Conservation (phyloP, 2,888 invertebrate genomes). For the Ganaspis brasiliensis region DNA sequence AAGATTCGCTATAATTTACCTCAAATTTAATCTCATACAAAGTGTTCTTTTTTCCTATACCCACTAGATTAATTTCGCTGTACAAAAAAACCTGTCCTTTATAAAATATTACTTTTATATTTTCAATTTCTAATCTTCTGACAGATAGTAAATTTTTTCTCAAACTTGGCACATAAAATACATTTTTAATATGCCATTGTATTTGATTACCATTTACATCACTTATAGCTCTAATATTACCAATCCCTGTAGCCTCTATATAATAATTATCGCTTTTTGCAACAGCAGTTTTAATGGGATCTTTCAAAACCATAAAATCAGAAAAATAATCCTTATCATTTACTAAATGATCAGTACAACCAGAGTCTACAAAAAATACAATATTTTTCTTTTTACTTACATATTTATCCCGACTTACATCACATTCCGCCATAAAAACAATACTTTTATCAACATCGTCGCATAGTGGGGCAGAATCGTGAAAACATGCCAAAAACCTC, state of each 20-base stretch:
- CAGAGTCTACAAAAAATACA: conserved; percentile 8
- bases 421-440: neutral
- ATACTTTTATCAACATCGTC: neutral
- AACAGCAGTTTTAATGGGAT: neutral
- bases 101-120: conserved; percentile 5
- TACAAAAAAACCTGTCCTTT: neutral
- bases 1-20: neutral
- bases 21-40: conserved; percentile 7
- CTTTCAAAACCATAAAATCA: conserved; percentile 7
- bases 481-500: too few relatives aligned
- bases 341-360: neutral
- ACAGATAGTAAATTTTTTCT: neutral
- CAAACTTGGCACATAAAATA: conserved; percentile 7
- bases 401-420: neutral
- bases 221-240: neutral
- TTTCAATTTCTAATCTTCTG: conserved; percentile 7
- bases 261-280: conserved; percentile 14
- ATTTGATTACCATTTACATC: neutral
- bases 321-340: conserved; percentile 4
- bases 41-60: neutral
- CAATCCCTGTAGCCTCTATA: neutral
- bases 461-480: too few relatives aligned
- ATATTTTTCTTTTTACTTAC: conserved; percentile 2
- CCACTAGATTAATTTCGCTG: neutral
- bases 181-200: neutral